Evolutionary conservation across 2,888 invertebrate species (phyloP).

Genomic region (Cheilosia vernalis): DNA sequence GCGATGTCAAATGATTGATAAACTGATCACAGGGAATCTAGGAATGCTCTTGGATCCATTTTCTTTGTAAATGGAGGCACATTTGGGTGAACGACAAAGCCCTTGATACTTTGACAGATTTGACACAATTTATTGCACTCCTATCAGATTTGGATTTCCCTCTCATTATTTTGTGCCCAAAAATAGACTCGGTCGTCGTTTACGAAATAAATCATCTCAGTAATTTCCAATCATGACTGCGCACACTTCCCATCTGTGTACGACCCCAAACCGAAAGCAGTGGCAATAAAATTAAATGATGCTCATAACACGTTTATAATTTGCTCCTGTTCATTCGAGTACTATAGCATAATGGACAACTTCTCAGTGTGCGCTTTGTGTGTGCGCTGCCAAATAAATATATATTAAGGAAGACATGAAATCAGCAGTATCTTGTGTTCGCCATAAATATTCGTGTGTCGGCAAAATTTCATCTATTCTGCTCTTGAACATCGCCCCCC

Average conservation of each 20-base stretch:
- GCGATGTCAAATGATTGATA: too few relatives aligned
- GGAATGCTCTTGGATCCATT: too few relatives aligned
- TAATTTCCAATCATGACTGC: conserved; percentile 45
- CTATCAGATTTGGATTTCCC: conserved; percentile 2
- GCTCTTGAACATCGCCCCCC: background rate
- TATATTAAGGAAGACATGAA: conserved; percentile 67
- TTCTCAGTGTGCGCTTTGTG: conserved; percentile 6
- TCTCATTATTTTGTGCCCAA: background rate
- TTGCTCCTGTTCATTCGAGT: conserved; percentile 50
- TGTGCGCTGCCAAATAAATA: conserved; percentile 63
- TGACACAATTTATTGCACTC: background rate
- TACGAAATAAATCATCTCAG: conserved; percentile 52
- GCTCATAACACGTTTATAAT: conserved; percentile 74
- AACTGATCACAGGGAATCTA: too few relatives aligned
- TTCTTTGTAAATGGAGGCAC: too few relatives aligned
- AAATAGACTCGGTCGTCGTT: background rate
- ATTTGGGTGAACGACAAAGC: too few relatives aligned
- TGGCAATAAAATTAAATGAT: conserved; percentile 72
- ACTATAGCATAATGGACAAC: background rate
- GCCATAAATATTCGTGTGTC: background rate
- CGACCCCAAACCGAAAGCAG: conserved; percentile 40
- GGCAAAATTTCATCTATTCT: conserved; percentile 53
- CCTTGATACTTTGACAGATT: too few relatives aligned
- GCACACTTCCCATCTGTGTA: conserved; percentile 20
- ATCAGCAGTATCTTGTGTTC: conserved; percentile 49